phyloP scores from a whole-genome alignment of 2,113 vertebrate species.

The Carassius carassius region DNA sequence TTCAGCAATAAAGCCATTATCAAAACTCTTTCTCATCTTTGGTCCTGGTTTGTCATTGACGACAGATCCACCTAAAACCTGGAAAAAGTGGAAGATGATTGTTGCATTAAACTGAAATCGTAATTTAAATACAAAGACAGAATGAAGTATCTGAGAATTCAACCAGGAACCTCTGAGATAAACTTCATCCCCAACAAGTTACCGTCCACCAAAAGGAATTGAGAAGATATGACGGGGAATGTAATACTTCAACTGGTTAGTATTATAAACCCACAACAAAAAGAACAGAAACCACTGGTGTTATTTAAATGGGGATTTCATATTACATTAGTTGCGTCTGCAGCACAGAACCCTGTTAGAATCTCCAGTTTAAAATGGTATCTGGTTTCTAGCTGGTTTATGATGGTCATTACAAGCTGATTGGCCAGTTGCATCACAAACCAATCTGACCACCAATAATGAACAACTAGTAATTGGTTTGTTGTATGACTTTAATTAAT shows the following conservation, averaged over 20 bases:
- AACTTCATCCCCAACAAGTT: neutral
- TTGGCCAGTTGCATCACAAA: neutral
- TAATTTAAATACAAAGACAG: neutral
- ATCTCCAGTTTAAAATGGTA: neutral
- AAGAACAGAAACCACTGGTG: neutral
- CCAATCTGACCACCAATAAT: neutral
- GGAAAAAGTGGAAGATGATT: neutral
- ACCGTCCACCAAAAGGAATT: neutral
- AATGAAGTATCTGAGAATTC: neutral
- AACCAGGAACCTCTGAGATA: neutral
- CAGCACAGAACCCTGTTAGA: neutral
- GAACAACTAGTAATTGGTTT: neutral
- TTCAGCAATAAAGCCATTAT: slow-evolving; percentile 73
- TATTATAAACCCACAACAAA: neutral
- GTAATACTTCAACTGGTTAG: neutral
- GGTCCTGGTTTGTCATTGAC: slow-evolving; percentile 55
- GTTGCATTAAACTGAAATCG: neutral
- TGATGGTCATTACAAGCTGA: neutral
- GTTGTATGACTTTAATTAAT: neutral
- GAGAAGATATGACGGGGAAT: neutral
- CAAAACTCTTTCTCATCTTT: slow-evolving; percentile 75
- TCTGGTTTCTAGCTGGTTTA: neutral
- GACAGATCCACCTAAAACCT: slow-evolving; percentile 25
- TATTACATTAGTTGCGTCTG: neutral
- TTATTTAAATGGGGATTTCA: neutral